A percentile compares a stretch with the other conserved stretches of the same genome.
Conservation (phyloP, 2,888 invertebrate genomes). For the Scaptomyza reducta region DNA sequence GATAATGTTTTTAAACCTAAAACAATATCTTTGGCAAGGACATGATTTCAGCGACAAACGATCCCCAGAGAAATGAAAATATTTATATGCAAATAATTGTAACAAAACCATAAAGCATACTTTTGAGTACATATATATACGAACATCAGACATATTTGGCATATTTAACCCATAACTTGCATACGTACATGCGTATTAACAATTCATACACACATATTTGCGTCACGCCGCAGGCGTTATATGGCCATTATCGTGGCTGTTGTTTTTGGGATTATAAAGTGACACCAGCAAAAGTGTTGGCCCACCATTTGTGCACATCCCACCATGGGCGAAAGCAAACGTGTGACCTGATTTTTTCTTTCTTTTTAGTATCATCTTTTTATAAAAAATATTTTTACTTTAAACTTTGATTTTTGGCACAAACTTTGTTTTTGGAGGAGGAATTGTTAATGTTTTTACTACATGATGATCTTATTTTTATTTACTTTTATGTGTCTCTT, state of each 20-base stretch:
- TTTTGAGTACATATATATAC: not conserved
- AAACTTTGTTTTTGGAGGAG: too few species aligned
- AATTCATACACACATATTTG: slow-evolving; percentile 11
- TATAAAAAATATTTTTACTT: too few species aligned
- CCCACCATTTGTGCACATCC: not conserved
- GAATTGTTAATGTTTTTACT: too few species aligned
- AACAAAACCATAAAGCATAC: slow-evolving; percentile 4
- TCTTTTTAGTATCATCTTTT: too few species aligned
- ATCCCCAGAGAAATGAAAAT: not conserved
- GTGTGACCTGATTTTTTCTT: not conserved
- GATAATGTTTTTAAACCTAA: not conserved
- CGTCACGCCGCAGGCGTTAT: slow-evolving; percentile 16
- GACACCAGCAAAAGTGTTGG: slow-evolving; percentile 9
- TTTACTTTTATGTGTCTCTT: not conserved
- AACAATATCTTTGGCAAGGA: not conserved
- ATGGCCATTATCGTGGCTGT: slow-evolving; percentile 17
- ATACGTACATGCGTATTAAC: slow-evolving; percentile 5
- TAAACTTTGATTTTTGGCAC: too few species aligned
- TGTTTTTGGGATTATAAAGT: slow-evolving; percentile 27
- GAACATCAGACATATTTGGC: slow-evolving; percentile 1
- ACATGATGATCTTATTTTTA: too few species aligned
- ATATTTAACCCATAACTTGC: not conserved
- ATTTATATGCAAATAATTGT: not conserved
- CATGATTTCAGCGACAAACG: not conserved
- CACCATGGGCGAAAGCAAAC: not conserved